These are phyloP conservation scores for Coranthus polyacanthus DNA, from an alignment of 2,797 vertebrate species.

Conservation along the genomic window DNA sequence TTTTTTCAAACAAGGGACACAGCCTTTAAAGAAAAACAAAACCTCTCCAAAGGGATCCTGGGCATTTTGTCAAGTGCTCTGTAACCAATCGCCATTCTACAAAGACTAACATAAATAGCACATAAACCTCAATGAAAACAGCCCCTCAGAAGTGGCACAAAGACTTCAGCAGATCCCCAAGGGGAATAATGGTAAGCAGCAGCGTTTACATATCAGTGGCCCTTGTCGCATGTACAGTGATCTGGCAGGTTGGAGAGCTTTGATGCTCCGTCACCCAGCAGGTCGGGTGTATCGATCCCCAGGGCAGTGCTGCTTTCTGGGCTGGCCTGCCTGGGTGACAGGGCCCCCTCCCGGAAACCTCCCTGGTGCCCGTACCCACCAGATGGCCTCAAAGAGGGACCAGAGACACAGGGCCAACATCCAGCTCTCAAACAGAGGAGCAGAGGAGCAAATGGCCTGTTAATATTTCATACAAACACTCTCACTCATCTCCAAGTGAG, in stretches of 20 bases:
- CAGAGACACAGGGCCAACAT: constrained; percentile 84
- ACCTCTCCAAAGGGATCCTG: constrained; percentile 63
- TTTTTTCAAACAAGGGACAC: constrained; percentile 43
- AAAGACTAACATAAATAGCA: constrained; percentile 79
- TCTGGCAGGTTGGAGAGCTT: constrained; percentile 80
- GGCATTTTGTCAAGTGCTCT: constrained; percentile 74
- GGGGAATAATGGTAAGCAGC: constrained; percentile 62
- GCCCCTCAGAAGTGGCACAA: constrained; percentile 76
- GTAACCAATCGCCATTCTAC: constrained; percentile 66
- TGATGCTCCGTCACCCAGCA: constrained; percentile 83
- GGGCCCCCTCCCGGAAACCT: constrained; percentile 79
- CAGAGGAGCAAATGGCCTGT: constrained; percentile 85
- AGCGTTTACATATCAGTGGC: constrained; percentile 74
- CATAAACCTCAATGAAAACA: constrained; percentile 69
- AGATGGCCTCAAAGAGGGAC: constrained; percentile 90
- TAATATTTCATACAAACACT: constrained; percentile 86
- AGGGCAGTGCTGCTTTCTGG: constrained; percentile 76
- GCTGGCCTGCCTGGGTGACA: constrained; percentile 77
- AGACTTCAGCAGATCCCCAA: constrained; percentile 54
- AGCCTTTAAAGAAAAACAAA: constrained; percentile 58
- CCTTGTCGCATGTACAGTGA: constrained; percentile 75
- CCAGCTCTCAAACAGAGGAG: constrained; percentile 82
- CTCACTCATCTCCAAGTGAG: constrained; percentile 76
- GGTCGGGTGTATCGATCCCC: constrained; percentile 78
- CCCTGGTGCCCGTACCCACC: constrained; percentile 85